Evolutionary conservation across 2,888 invertebrate species (phyloP), one percentile per base, ranked within the genome.

Genomic region (Tenthredo distinguenda): DNA sequence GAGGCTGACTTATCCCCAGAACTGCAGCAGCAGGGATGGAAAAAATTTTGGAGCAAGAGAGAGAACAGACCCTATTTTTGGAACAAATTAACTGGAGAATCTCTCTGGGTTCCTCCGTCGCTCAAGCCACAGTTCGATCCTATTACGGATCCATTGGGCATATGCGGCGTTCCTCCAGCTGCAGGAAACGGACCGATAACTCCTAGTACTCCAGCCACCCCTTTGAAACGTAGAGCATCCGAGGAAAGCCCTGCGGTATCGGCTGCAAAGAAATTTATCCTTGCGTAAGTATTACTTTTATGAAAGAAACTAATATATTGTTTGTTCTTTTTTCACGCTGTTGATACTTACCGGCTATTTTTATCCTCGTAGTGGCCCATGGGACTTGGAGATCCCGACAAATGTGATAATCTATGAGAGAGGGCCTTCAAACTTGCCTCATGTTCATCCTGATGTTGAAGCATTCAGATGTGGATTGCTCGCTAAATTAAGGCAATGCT

Each of bases 21-120:
- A 91, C 93, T 97, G 76, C 94, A 96, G 9, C 97, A 97, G 91
- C 98, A 98, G 92, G 99, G 99, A 6, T 99, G 99, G 99, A 96
- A 98, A 87, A 98, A 98, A 91, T 99, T 98, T 93, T 99, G 99
- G 99, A 99, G 99, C 31, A 98, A 98, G 92, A 95, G 99, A 84
- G 99, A 99, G 94, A 98, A 97, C 92, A 95, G 99, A 43, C 98
- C 98, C 1, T 99, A 99, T 93, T 99, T 97, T 94, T 99, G 99
- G 98, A 99, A 99, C 93, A 98, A 98, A 94, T 94, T 97, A 37
- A 98, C 98, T 0, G 98, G 98, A 84, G 98, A 99, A 94, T 99
- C 99, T n/a, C 95, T 99, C 89, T 99, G 99, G 99, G 99, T 99
- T 93, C 96, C 98, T 95, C 99, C 99, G 18, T 95, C 96, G n/a